These are phyloP conservation scores for Drosophila azteca DNA, from an alignment of 1,140 invertebrate species.

Conservation along the genomic window DNA sequence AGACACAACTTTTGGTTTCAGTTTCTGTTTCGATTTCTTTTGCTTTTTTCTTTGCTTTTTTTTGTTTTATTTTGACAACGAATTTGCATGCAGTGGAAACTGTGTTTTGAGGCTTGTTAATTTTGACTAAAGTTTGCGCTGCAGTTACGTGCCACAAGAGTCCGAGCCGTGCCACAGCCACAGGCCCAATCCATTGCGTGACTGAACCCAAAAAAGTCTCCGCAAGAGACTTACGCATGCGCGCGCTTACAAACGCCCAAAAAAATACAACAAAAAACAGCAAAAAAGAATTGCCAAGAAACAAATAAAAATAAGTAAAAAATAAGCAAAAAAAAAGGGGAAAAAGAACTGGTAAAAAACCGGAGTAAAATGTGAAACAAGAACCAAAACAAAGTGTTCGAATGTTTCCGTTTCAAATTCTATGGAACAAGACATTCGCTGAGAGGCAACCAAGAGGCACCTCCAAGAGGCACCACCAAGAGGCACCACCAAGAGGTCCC, in stretches of 20 bases:
- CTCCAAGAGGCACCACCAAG: too few relatives aligned
- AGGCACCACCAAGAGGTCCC: too few relatives aligned
- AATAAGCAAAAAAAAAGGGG: constrained; percentile 18
- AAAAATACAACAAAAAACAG: constrained; percentile 46
- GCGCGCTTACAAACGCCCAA: constrained; percentile 79
- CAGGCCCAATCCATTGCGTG: constrained; percentile 69
- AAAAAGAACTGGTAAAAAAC: constrained; percentile 27
- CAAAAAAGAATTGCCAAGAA: constrained; percentile 15
- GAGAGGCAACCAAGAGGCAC: constrained; percentile 19
- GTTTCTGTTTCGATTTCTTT: constrained; percentile 40
- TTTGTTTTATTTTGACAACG: constrained; percentile 73
- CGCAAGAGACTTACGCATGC: constrained; percentile 73
- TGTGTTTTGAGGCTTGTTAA: constrained; percentile 82
- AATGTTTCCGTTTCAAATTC: constrained; percentile 82
- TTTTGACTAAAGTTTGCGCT: constrained; percentile 72
- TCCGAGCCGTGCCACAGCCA: constrained; percentile 26
- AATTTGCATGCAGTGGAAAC: constrained; percentile 82
- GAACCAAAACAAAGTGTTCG: constrained; percentile 80
- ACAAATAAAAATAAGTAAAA: neutral
- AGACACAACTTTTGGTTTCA: constrained; percentile 13
- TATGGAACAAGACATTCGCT: constrained; percentile 80
- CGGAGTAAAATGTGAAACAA: constrained; percentile 75
- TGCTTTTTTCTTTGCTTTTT: constrained; percentile 29
- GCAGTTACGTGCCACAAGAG: constrained; percentile 48
- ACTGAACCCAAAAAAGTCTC: constrained; percentile 47